These are phyloP conservation scores for Trimorus sp. DNA, from an alignment of 2,888 invertebrate genomes.

Conservation along the genomic window DNA sequence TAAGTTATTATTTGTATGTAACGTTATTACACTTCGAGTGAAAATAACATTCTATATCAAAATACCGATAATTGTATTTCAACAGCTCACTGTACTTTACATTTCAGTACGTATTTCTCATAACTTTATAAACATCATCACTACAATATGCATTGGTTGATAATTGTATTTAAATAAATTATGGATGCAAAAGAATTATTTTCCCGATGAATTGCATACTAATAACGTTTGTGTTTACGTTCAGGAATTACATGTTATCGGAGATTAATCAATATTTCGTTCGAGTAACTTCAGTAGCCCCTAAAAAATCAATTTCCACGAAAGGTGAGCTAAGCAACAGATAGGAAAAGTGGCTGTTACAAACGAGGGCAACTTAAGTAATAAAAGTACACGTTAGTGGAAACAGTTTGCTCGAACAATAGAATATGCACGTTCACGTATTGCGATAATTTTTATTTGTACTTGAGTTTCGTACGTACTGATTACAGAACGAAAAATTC, in stretches of 20 bases:
- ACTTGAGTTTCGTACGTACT: conserved; percentile 5
- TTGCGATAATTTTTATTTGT: conserved; percentile 34
- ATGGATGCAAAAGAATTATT: too few relatives aligned
- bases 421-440: conserved; percentile 19
- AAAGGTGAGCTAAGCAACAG: conserved; percentile 36
- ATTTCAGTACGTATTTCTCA: too few relatives aligned
- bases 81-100: too few relatives aligned
- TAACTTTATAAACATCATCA: too few relatives aligned
- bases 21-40: too few relatives aligned
- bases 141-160: too few relatives aligned
- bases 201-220: too few relatives aligned
- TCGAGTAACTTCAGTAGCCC: neutral
- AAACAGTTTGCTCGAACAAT: conserved; percentile 25
- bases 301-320: conserved; percentile 33
- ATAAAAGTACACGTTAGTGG: conserved; percentile 32
- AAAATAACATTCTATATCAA: too few relatives aligned
- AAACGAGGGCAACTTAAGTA: conserved; percentile 38
- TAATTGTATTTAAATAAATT: too few relatives aligned
- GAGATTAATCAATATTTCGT: conserved; percentile 10
- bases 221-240: neutral
- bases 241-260: neutral
- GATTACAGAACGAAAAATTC: conserved; percentile 17
- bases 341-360: conserved; percentile 36
- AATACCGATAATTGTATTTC: too few relatives aligned
- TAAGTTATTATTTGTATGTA: too few relatives aligned